Base-by-base conservation (phyloP, 1,140 invertebrate genomes). In the Chlorops oryzae region DNA sequence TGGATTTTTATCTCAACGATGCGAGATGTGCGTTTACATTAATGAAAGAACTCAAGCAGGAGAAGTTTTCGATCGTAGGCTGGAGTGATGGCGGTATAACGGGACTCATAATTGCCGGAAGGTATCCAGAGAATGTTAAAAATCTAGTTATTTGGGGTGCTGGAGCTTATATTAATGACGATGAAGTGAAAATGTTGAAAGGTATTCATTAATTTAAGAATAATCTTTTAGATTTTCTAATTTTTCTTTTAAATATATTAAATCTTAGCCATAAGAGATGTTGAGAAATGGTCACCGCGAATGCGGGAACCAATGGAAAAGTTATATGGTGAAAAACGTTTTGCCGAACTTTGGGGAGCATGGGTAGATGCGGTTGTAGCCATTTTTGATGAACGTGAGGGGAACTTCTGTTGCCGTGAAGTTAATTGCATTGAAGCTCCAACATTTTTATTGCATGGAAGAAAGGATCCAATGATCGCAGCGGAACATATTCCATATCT, bases 81-180 rank as follows among this genome's bases (percentile, higher is more conserved):
- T 95, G 90, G 88, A 91, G 87, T 73, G 90, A 93, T 74, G 92
- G 91, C 35, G 91, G 87, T 3, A 90, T 87, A 28, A 83, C 85
- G 6, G 82, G 80, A 4, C 73, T 93, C 37, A 82, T 92, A 3
- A 54, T 89, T 5, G 86, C 89, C 10, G 82, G 82, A 1, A 80
- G 80, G 28, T 80, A 84, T 68, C 80, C 83, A 0, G 72, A 83
- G 4, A 70, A 72, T 17, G 73, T 95, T 1, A 71, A 81, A 3
- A 92, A 88, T 59, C 65, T 92, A 25, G 80, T 92, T 1, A 74
- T 90, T 21, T 86, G 85, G 82, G 90, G 88, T 17, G 75, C 81
- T 0, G 90, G 90, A 62, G 76, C 88, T 5, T 90, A 85, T 62
- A 67, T 92, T 20, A 70, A 82, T 9, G 78, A 82, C 3, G 67